These are phyloP conservation scores for Tipula helvola DNA, from an alignment of 2,888 invertebrate species.

Conservation along the genomic window DNA sequence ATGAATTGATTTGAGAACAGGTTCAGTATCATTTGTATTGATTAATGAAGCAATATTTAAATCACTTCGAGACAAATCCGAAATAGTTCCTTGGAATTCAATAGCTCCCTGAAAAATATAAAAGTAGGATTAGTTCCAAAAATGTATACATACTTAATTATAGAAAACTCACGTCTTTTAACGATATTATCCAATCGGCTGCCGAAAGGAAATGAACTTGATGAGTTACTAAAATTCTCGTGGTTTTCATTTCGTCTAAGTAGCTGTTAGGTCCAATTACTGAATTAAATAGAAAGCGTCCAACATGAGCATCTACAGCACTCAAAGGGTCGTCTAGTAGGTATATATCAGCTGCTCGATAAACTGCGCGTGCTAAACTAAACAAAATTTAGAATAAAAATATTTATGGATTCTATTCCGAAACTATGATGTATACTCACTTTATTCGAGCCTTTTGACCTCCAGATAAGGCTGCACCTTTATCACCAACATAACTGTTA, in stretches of 20 bases:
- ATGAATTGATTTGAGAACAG: slow-evolving; percentile 17
- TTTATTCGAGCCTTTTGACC: slow-evolving; percentile 55
- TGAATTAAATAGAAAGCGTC: slow-evolving; percentile 55
- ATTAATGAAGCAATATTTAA: slow-evolving; percentile 41
- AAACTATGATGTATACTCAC: slow-evolving; percentile 11
- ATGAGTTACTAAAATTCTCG: slow-evolving; percentile 62
- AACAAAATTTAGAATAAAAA: background rate
- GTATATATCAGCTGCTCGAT: slow-evolving; percentile 53
- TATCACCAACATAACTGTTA: slow-evolving; percentile 44
- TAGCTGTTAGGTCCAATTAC: slow-evolving; percentile 43
- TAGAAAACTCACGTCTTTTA: slow-evolving; percentile 40
- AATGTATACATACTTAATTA: slow-evolving; percentile 21
- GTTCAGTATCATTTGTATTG: slow-evolving; percentile 25
- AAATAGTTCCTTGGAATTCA: slow-evolving; percentile 37
- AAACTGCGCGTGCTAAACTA: slow-evolving; percentile 20
- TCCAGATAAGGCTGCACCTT: slow-evolving; percentile 49
- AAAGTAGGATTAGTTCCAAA: background rate
- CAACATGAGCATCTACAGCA: slow-evolving; percentile 61
- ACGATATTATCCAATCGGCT: slow-evolving; percentile 43
- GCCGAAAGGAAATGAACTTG: slow-evolving; percentile 54
- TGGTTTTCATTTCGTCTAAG: slow-evolving; percentile 39
- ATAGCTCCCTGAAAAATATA: slow-evolving; percentile 32
- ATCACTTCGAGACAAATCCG: slow-evolving; percentile 34
- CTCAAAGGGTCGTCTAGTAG: slow-evolving; percentile 63
- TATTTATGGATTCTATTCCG: background rate